phyloP scores from a whole-genome alignment of 2,797 vertebrate species.

The Gymnoscopelus braueri region DNA sequence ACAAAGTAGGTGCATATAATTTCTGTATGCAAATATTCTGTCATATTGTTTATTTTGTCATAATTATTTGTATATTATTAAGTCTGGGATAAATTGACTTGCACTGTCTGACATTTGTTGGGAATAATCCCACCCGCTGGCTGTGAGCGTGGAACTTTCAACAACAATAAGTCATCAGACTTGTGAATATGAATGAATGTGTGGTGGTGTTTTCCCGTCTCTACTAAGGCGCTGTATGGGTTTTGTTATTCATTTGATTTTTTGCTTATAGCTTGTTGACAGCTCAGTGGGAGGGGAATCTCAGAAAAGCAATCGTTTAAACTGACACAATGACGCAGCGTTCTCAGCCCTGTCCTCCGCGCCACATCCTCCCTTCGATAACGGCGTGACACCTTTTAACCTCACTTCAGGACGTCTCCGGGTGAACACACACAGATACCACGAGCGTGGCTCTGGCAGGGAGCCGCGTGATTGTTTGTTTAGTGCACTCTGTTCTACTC shows the following conservation, averaged over 20 bases:
- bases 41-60: no score
- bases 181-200: not conserved
- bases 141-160: slow-evolving; percentile 1
- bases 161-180: slow-evolving; percentile 13
- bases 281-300: no score
- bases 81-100: slow-evolving; percentile 10
- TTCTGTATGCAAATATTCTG: no score
- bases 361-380: no score
- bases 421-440: no score
- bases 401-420: no score
- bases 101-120: slow-evolving; percentile 1
- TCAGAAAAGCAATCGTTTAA: no score
- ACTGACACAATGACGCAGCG: no score
- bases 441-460: not conserved
- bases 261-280: not conserved
- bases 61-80: no score
- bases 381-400: no score
- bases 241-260: not conserved
- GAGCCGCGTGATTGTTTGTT: slow-evolving; percentile 26
- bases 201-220: not conserved
- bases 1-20: no score
- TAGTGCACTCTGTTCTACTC: slow-evolving; percentile 27
- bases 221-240: not conserved
- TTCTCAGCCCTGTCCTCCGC: no score
- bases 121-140: slow-evolving; percentile 13